Base-by-base conservation (phyloP, 2,113 vertebrate genomes). In the Carassius auratus region DNA sequence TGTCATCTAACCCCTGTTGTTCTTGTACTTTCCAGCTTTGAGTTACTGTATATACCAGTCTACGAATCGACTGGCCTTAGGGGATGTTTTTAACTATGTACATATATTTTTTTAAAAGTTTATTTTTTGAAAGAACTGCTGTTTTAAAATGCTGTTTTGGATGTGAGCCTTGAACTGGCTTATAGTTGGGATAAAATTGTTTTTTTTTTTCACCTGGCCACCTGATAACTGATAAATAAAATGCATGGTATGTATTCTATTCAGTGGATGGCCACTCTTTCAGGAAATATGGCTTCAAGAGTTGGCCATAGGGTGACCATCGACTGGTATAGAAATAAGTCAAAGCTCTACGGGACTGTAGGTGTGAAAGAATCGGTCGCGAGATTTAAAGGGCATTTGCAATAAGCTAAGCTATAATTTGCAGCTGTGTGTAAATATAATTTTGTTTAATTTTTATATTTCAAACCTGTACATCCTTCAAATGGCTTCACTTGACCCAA, bases 321-420 rank as follows among this genome's bases (percentile, higher is more conserved):
- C 66, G 50, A 10, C 61, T 66, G 59, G 66, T 50, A 64, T 84
- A 75, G 76, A 21, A 6, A 17, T 3, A 76, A 77, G 59, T 81
- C 59, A 73, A 48, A 86, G 89, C 86, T 92, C 83, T 84, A 83
- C 66, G 66, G 30, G 69, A 76, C 84, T 84, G 69, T 86, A 81
- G 83, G 73, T 30, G 84, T 81, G 88, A 15, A 85, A 38, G 86
- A 23, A 55, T 9, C n/a, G 80, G 81, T 88, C 48, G 92, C 78
- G 86, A 86, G 82, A 76, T 95, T 93, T 89, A 94, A 96, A 96
- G 97, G 97, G 96, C 96, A 97, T 96, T 97, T 96, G 97, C 96
- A 98, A 98, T 98, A 98, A 98, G 95, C 94, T 98, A 98, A 98
- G 95, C 94, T 97, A 95, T 94, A 94, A 95, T 96, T 97, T 96